Conservation (phyloP, 1,140 invertebrate genomes). For the Magallana ariakensis region DNA sequence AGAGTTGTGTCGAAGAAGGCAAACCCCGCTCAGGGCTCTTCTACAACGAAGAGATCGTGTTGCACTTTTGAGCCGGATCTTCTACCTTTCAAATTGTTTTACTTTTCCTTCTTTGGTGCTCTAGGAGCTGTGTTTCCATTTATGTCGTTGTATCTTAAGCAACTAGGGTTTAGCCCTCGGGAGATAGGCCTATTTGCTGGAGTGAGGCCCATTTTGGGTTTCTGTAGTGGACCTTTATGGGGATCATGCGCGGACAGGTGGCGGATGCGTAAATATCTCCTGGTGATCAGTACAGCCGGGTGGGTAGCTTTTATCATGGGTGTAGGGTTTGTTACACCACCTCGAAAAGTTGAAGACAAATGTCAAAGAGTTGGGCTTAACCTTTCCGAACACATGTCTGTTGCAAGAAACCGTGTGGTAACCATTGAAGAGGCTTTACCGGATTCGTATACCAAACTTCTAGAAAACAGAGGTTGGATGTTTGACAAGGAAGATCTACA, state of each 20-base stretch:
- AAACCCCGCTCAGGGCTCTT: background rate
- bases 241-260: slow-evolving; percentile 47
- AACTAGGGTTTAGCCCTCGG: slow-evolving; percentile 51
- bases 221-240: slow-evolving; percentile 53
- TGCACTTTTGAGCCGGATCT: slow-evolving; percentile 43
- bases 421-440: background rate
- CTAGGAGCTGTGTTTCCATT: slow-evolving; percentile 51
- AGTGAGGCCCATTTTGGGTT: slow-evolving; percentile 47
- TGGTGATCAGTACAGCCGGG: slow-evolving; percentile 45
- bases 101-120: slow-evolving; percentile 49
- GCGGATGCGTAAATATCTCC: slow-evolving; percentile 46
- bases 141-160: slow-evolving; percentile 52
- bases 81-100: slow-evolving; percentile 50
- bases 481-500: background rate
- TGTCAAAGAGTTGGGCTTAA: slow-evolving; percentile 27
- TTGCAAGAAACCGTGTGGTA: background rate
- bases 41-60: background rate
- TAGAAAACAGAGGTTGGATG: slow-evolving; percentile 53
- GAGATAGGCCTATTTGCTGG: slow-evolving; percentile 48
- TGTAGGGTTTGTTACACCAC: slow-evolving; percentile 49
- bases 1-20: background rate
- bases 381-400: too few species aligned
- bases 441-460: background rate
- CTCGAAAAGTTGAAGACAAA: slow-evolving; percentile 7
- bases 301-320: slow-evolving; percentile 52